Evolutionary conservation across 1,140 invertebrate genomes (phyloP).

Genomic region (Asbolus verrucosus): DNA sequence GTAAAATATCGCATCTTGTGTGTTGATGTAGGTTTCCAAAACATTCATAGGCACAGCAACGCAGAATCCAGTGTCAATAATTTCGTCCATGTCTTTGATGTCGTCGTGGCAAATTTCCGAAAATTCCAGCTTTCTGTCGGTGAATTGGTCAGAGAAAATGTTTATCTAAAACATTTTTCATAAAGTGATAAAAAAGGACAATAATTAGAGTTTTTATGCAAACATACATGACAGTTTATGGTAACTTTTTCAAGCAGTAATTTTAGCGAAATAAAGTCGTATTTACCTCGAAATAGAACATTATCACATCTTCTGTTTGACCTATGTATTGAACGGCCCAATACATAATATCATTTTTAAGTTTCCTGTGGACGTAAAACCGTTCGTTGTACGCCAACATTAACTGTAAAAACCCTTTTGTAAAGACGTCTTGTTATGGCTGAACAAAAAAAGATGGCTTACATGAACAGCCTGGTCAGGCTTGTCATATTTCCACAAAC

Average conservation of each 20-base stretch:
- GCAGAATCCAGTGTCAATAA: constrained; percentile 20
- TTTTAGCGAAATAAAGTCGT: not conserved
- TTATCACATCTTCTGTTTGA: constrained; percentile 5
- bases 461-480: constrained; percentile 3
- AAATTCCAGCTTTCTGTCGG: constrained; percentile 13
- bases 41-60: constrained; percentile 2
- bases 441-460: not conserved
- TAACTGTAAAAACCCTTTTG: constrained; percentile 9
- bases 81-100: constrained; percentile 3
- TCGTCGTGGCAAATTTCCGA: constrained; percentile 33
- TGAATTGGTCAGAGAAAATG: constrained; percentile 15
- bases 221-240: too few relatives aligned
- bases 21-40: constrained; percentile 18
- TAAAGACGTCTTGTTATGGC: not conserved
- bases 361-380: constrained; percentile 12
- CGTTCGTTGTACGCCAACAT: constrained; percentile 18
- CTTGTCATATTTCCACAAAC: constrained; percentile 19
- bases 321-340: constrained; percentile 32
- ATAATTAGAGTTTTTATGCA: too few relatives aligned
- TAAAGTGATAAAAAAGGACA: too few relatives aligned
- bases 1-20: constrained; percentile 5
- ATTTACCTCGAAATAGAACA: constrained; percentile 16
- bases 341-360: constrained; percentile 14
- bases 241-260: too few relatives aligned
- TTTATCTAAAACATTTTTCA: not conserved